Conservation (phyloP, 2,888 invertebrate genomes). For the Drosophila demipolita region DNA sequence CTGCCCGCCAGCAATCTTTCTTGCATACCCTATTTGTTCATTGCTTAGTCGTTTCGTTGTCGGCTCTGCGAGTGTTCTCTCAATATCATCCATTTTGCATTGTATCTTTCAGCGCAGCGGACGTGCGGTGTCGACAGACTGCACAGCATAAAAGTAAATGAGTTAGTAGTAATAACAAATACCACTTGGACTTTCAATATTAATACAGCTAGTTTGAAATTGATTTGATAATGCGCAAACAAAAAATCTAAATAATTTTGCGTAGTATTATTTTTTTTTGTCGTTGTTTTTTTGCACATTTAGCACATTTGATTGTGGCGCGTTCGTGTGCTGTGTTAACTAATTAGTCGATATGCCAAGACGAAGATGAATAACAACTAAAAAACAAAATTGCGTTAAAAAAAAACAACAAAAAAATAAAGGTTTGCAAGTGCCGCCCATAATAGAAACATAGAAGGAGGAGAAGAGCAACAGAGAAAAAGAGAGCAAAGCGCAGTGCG, state of each 20-base stretch:
- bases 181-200: conserved; percentile 8
- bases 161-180: conserved; percentile 9
- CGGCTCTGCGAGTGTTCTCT: conserved; percentile 16
- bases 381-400: conserved; percentile 33
- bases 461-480: conserved; percentile 8
- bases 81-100: conserved; percentile 69
- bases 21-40: conserved; percentile 14
- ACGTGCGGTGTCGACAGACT: conserved; percentile 51
- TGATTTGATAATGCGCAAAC: conserved; percentile 32
- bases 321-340: conserved; percentile 62
- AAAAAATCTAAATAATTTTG: conserved; percentile 17
- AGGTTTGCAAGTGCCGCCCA: conserved; percentile 68
- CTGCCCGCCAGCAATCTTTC: conserved; percentile 1
- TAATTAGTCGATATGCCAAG: conserved; percentile 55
- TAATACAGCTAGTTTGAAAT: conserved; percentile 18
- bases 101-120: conserved; percentile 75
- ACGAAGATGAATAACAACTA: conserved; percentile 28
- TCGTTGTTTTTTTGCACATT: conserved; percentile 18
- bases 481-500: conserved; percentile 34
- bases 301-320: conserved; percentile 28
- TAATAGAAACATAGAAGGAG: conserved; percentile 21
- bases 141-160: conserved; percentile 12
- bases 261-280: conserved; percentile 6
- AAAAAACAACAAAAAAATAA: conserved; percentile 18
- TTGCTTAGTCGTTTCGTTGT: conserved; percentile 26